phyloP scores from a whole-genome alignment of 37 sponge, comb jelly and placozoan species.

The Tethya wilhelma region DNA sequence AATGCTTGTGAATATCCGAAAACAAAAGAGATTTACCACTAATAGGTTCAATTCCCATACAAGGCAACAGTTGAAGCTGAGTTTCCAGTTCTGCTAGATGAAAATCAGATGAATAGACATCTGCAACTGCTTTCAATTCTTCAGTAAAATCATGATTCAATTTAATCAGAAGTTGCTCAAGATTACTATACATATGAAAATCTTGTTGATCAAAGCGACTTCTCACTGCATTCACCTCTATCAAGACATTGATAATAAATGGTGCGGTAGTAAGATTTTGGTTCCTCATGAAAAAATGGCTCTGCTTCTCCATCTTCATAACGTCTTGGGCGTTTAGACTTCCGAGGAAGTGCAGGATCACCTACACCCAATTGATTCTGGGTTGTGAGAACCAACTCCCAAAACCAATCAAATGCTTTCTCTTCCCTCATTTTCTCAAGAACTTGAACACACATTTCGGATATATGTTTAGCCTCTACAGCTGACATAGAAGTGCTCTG shows the following conservation, averaged over 20 bases:
- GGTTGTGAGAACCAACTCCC: neutral
- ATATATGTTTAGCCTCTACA: slow-evolving; percentile 7
- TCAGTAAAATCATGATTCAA: slow-evolving; percentile 3
- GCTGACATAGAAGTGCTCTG: slow-evolving; percentile 26
- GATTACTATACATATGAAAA: neutral
- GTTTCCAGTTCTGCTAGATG: slow-evolving; percentile 6
- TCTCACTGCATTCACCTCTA: neutral
- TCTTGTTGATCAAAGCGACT: slow-evolving; percentile 21
- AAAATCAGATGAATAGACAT: slow-evolving; percentile 22
- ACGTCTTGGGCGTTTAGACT: slow-evolving; percentile 1
- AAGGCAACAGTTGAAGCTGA: neutral
- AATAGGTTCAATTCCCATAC: neutral
- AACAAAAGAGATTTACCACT: neutral
- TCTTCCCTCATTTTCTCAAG: slow-evolving; percentile 9
- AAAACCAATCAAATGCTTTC: slow-evolving; percentile 21
- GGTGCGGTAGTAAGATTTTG: neutral
- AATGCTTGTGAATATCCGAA: neutral
- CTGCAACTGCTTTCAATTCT: slow-evolving; percentile 9
- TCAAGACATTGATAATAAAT: slow-evolving; percentile 43
- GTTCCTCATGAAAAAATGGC: neutral
- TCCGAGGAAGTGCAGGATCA: slow-evolving; percentile 25
- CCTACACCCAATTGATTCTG: neutral
- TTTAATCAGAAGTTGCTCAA: slow-evolving; percentile 15
- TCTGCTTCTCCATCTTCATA: slow-evolving; percentile 34
- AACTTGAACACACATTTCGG: neutral